A percentile compares a stretch with the other conserved stretches of the same genome.
Evolutionary conservation across 1,140 invertebrate species (phyloP).

Genomic region (Nylanderia fulva): DNA sequence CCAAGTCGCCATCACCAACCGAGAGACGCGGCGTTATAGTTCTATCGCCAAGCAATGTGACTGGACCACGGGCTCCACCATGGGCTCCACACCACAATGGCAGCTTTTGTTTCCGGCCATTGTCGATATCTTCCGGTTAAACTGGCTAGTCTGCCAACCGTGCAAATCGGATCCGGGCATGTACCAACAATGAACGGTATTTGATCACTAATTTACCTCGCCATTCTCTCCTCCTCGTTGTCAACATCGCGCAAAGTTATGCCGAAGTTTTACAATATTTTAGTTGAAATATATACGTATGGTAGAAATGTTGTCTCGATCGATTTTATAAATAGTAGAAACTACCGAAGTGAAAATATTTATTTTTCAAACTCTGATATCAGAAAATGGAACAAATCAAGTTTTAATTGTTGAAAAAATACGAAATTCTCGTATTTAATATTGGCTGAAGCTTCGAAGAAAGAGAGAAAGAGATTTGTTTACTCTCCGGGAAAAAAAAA

Average conservation of each 20-base stretch:
- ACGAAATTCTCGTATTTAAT: background rate
- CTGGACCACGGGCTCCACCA: constrained; percentile 19
- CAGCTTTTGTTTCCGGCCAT: constrained; percentile 53
- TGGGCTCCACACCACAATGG: no score
- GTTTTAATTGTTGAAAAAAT: constrained; percentile 10
- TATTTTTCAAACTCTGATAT: background rate
- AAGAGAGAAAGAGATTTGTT: background rate
- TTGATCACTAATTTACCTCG: constrained; percentile 47
- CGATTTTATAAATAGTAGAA: background rate
- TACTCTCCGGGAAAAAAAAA: background rate
- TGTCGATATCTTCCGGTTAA: constrained; percentile 56
- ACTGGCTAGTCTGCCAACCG: constrained; percentile 9
- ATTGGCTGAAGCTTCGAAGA: background rate
- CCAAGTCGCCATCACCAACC: background rate
- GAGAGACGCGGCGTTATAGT: background rate
- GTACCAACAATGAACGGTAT: constrained; percentile 54
- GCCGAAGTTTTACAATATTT: constrained; percentile 11
- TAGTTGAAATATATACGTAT: background rate
- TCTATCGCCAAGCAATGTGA: constrained; percentile 24
- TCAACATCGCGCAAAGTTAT: background rate
- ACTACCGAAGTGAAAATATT: background rate
- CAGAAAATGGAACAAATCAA: background rate
- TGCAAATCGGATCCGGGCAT: constrained; percentile 38
- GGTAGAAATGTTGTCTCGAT: background rate
- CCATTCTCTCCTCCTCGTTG: background rate